phyloP scores from a whole-genome alignment of 1,140 invertebrate species.

The Phortica variegata region DNA sequence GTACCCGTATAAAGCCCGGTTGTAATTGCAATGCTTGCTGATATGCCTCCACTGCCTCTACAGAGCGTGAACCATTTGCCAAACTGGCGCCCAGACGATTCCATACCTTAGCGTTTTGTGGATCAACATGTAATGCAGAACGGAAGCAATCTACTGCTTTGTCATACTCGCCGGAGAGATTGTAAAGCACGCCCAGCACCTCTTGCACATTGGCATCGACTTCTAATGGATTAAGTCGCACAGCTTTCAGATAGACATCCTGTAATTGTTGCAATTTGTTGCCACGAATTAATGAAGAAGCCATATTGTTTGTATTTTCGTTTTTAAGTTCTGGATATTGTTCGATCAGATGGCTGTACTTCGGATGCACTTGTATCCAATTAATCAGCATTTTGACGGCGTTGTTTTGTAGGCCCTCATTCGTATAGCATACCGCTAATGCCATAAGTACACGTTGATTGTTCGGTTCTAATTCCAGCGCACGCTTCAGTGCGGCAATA shows the following conservation, averaged over 20 bases:
- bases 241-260: conserved; percentile 83
- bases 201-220: conserved; percentile 95
- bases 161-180: conserved; percentile 90
- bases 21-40: conserved; percentile 85
- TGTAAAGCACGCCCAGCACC: conserved; percentile 93
- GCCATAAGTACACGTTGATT: conserved; percentile 86
- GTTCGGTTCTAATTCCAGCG: conserved; percentile 76
- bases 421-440: conserved; percentile 92
- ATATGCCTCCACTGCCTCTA: conserved; percentile 96
- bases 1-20: conserved; percentile 93
- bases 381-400: conserved; percentile 71
- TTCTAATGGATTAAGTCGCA: conserved; percentile 71
- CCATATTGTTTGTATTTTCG: conserved; percentile 15
- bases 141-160: conserved; percentile 96
- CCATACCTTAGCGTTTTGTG: conserved; percentile 92
- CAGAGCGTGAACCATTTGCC: conserved; percentile 91
- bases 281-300: conserved; percentile 41
- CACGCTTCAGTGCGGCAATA: conserved; percentile 85
- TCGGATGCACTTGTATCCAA: conserved; percentile 84
- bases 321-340: conserved; percentile 53
- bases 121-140: conserved; percentile 79
- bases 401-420: conserved; percentile 83
- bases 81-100: conserved; percentile 95
- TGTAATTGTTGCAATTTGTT: conserved; percentile 66
- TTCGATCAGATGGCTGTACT: conserved; percentile 74